Evolutionary conservation across 2,888 invertebrate species (phyloP).

Genomic region (Platycheirus albimanus): DNA sequence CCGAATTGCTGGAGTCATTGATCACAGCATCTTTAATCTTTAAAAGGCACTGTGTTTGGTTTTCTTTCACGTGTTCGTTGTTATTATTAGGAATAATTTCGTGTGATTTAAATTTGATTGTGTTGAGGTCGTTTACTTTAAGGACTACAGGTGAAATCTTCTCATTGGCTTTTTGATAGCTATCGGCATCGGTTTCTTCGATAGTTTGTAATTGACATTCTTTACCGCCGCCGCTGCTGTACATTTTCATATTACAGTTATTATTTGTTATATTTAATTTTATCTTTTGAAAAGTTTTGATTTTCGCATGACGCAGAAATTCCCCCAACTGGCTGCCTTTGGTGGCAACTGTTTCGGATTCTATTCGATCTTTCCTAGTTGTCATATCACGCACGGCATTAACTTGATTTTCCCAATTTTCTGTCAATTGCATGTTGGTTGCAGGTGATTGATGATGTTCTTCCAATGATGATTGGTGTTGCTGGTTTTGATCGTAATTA

Average conservation of each 20-base stretch:
- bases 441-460: slow-evolving; percentile 79
- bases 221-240: slow-evolving; percentile 28
- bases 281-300: slow-evolving; percentile 81
- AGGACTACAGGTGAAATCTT: slow-evolving; percentile 74
- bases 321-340: slow-evolving; percentile 77
- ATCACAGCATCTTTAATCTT: slow-evolving; percentile 18
- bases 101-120: slow-evolving; percentile 56
- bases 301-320: slow-evolving; percentile 80
- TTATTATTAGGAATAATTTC: slow-evolving; percentile 47
- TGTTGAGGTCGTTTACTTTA: slow-evolving; percentile 69
- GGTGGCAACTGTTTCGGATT: slow-evolving; percentile 23
- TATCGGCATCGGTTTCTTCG: slow-evolving; percentile 80
- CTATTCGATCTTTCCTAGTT: slow-evolving; percentile 28
- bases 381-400: slow-evolving; percentile 48
- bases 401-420: slow-evolving; percentile 67
- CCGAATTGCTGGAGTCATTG: slow-evolving; percentile 30
- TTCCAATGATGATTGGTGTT: slow-evolving; percentile 76
- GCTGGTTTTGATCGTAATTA: slow-evolving; percentile 78
- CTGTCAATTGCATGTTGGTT: slow-evolving; percentile 76
- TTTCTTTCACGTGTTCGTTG: slow-evolving; percentile 41
- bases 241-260: slow-evolving; percentile 56
- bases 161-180: slow-evolving; percentile 80
- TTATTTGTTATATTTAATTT: slow-evolving; percentile 79
- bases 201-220: slow-evolving; percentile 79
- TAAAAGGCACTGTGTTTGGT: slow-evolving; percentile 24